Conservation (phyloP, 2,797 vertebrate genomes). For the Antennarius maculatus region DNA sequence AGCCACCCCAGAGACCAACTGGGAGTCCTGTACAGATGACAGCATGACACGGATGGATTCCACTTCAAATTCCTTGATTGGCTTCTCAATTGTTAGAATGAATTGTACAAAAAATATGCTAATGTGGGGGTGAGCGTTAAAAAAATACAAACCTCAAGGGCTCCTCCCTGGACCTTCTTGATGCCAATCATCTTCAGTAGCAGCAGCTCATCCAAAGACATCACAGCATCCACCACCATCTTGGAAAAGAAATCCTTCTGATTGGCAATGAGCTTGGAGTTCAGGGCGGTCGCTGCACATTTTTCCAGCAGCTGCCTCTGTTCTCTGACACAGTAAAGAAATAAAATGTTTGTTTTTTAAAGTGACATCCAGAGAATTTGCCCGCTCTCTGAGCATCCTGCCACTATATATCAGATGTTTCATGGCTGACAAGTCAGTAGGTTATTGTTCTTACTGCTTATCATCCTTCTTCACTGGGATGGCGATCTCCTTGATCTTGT, state of each 20-base stretch:
- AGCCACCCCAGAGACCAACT: conserved; percentile 92
- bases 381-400: too few relatives aligned
- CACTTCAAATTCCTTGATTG: too few relatives aligned
- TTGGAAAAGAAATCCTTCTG: conserved; percentile 94
- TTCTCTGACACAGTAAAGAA: conserved; percentile 69
- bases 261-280: conserved; percentile 96
- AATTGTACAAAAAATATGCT: too few relatives aligned
- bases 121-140: background rate
- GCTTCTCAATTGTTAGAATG: too few relatives aligned
- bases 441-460: conserved; percentile 85
- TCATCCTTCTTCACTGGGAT: conserved; percentile 92
- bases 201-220: conserved; percentile 91
- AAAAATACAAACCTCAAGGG: conserved; percentile 85
- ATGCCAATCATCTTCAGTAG: conserved; percentile 98
- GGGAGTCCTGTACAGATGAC: conserved; percentile 85
- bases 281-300: conserved; percentile 93
- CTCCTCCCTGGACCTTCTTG: conserved; percentile 98
- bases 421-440: too few relatives aligned
- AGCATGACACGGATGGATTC: background rate
- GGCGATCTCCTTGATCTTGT: conserved; percentile 91
- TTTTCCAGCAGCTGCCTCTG: conserved; percentile 91
- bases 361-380: background rate
- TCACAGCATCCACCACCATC: conserved; percentile 97
- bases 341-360: background rate
- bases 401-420: too few relatives aligned